Base-by-base conservation (phyloP, 2,797 vertebrate genomes). In the Enteromius anoplus region DNA sequence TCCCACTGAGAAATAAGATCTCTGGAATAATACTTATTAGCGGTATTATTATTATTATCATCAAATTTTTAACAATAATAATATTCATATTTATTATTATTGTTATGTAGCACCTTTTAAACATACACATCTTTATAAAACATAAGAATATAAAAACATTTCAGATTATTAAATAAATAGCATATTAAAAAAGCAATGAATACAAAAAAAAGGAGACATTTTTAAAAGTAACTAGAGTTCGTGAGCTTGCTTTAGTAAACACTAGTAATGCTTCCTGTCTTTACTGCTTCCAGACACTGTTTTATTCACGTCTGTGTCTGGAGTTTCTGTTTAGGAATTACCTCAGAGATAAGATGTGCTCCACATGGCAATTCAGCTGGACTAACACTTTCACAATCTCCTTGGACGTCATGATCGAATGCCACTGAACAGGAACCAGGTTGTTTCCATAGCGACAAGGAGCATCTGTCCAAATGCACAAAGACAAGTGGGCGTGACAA, bases 391-490 rank as follows among this genome's bases (percentile, higher is more conserved):
- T 79, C 62, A 66, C 26, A 83, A 62, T 60, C n/a, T 62, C 40
- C 47, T 42, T 69, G 60, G 19, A 70, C 53, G 12, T 45, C 64
- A 58, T 60, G 70, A 64, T 73, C 40, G 47, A 60, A 75, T 23
- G 11, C 71, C 40, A 49, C 47, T 26, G 64, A 81, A 77, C 65
- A 84, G 53, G 45, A 71, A 66, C 66, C 78, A 64, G 68, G 34
- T 66, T 47, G 85, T 87, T 88, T 85, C 87, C 79, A 88, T 88
- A 53, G 85, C 5, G 45, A 87, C 81, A 40, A 37, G 34, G 70
- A 84, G 60, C 82, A 84, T 60, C 81, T 73, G 66, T 80, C 58
- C 49, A 70, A 80, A 69, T 80, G 47, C 53, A 69, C 66, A 80
- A 60, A 85, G 75, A 64, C 40, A 23, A 34, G 78, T 81, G 77